Base-by-base conservation (phyloP, 64 coral and sea anemone genomes). In the Stylophora pistillata region DNA sequence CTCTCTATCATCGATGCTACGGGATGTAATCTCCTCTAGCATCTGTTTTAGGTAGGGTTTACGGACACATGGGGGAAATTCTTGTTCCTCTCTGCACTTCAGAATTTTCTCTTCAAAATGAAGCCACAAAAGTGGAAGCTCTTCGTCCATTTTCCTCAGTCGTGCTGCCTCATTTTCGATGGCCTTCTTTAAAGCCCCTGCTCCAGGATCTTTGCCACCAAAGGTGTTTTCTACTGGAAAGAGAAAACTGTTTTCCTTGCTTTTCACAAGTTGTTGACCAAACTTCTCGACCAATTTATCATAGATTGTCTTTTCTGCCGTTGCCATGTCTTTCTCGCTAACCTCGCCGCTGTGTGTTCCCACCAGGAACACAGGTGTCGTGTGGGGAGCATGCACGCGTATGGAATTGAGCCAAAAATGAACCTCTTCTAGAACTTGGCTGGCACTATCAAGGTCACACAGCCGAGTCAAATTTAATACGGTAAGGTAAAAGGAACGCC, bases 381-480 rank as follows among this genome's bases (percentile, higher is more conserved):
- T 53, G 15, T 71, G 69, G 30, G 85, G 66, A 52, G 94, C 89
- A 73, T 95, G 94, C 5, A 91, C 86, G 37, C 86, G 76, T 25
- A 95, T 86, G 20, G 94, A 95, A 72, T 95, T 95, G 4, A 95
- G 78, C 94, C 94, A 95, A 72, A 88, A 95, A 20, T 81, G 79
- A 13, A 95, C 23, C 21, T 78, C 15, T 18, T 69, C 9, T 13
- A 95, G 18, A 12, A 76, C 62, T 28, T 88, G 27, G 0, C 77
- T 64, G 61, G 13, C 65, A 7, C 53, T 74, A 12, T 84, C n/a
- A 31, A 16, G 41, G 28, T 59, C 54, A 20, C 56, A 58, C 55
- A 95, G 82, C 66, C 85, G 74, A 61, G 66, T 10, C 1, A 95
- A 64, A 37, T 76, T 95, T 7, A 91, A 88, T 9, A 95, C 94